These are phyloP conservation scores for Lagenorhynchus albirostris DNA, from an alignment of 2,113 vertebrate species.

Conservation along the genomic window DNA sequence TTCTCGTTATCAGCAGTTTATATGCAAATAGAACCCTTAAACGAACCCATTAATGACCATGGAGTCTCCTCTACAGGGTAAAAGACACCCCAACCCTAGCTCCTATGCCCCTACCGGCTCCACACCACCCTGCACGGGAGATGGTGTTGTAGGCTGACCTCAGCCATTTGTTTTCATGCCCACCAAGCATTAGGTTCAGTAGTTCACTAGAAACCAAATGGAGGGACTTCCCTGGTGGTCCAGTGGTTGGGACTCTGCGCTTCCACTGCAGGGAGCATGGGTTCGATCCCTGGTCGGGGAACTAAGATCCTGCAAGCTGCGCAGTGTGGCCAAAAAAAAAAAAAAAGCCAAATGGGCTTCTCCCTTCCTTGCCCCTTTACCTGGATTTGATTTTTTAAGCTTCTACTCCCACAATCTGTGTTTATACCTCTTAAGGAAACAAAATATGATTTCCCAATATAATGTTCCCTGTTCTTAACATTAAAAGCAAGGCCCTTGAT, in stretches of 20 bases:
- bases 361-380: fast-evolving
- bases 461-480: not conserved
- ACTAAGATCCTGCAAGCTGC: not conserved
- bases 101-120: fast-evolving
- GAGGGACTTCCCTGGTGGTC: not conserved
- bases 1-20: not conserved
- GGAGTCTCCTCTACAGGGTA: not conserved
- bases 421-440: not conserved
- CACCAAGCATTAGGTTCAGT: not conserved
- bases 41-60: not conserved
- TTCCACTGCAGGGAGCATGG: not conserved
- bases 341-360: not conserved
- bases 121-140: not conserved
- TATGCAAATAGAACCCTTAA: not conserved
- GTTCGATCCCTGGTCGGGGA: not conserved
- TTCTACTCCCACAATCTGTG: not conserved
- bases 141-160: fast-evolving
- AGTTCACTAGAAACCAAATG: not conserved
- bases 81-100: not conserved
- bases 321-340: not conserved
- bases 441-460: not conserved
- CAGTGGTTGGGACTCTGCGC: not conserved
- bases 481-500: not conserved
- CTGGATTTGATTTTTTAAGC: not conserved
- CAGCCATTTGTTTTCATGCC: not conserved